Percentiles rank a stretch among this genome's conserved stretches.
Conservation (phyloP, 2,113 vertebrate species). For the Leptosomus discolor region DNA sequence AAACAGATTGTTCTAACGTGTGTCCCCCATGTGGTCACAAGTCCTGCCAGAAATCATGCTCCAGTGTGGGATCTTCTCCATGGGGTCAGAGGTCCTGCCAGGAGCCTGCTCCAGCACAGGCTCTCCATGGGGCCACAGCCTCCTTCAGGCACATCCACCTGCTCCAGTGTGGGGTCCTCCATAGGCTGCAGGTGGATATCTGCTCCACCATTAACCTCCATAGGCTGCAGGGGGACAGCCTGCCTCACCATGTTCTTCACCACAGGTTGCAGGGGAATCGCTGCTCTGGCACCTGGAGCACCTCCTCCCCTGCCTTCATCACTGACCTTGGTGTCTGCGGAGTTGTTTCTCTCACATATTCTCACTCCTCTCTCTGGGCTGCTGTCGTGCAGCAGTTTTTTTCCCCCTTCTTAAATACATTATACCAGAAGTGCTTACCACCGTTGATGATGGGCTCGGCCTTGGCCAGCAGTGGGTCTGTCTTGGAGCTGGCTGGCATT, state of each 20-base stretch:
- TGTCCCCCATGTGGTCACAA: accelerated
- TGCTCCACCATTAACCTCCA: no score
- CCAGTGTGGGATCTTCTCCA: not conserved
- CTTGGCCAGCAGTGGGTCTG: accelerated
- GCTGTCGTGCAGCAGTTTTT: not conserved
- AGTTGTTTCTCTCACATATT: not conserved
- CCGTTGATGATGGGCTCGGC: accelerated
- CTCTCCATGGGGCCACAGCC: not conserved
- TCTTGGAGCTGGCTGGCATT: not conserved
- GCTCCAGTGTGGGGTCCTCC: accelerated
- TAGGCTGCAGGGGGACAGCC: accelerated
- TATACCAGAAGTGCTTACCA: accelerated
- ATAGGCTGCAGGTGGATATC: not conserved
- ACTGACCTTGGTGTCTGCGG: not conserved
- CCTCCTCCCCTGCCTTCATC: not conserved
- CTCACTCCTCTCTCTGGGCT: no score
- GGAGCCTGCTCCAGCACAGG: not conserved
- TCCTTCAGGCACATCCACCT: not conserved
- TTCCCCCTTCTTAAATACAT: not conserved
- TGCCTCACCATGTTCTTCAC: no score
- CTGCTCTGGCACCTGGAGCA: accelerated
- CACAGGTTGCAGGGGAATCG: accelerated
- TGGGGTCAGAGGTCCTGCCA: accelerated
- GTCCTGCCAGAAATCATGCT: not conserved
- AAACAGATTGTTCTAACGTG: accelerated